A percentile compares a stretch with the other conserved stretches of the same genome.
phyloP scores from a whole-genome alignment of 35 echinoderm and acorn worm genomes.

The Anneissia japonica region DNA sequence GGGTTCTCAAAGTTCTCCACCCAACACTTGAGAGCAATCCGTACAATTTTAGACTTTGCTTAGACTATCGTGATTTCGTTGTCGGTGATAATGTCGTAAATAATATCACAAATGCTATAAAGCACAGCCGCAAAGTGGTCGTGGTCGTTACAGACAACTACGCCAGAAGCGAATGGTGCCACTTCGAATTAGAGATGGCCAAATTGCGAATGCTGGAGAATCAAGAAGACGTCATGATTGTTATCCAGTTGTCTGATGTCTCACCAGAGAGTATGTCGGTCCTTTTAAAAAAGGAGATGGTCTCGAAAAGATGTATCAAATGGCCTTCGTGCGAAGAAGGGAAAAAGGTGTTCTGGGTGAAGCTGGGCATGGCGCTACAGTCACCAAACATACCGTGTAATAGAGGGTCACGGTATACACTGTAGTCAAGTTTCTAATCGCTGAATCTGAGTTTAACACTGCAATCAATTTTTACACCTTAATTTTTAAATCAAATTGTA shows the following conservation, averaged over 20 bases:
- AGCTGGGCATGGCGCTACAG: not conserved
- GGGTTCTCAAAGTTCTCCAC: slow-evolving; percentile 23
- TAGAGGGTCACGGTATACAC: too few relatives aligned
- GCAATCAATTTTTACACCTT: too few relatives aligned
- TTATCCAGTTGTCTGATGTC: not conserved
- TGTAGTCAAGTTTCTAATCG: too few relatives aligned
- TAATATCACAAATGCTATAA: slow-evolving; percentile 49
- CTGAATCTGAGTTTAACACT: too few relatives aligned
- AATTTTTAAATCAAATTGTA: too few relatives aligned
- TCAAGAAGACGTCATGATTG: not conserved
- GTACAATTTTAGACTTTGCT: slow-evolving; percentile 4
- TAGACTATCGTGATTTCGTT: slow-evolving; percentile 54
- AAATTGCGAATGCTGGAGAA: not conserved
- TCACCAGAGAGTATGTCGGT: not conserved
- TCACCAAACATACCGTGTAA: not conserved
- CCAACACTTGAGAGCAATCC: slow-evolving; percentile 28
- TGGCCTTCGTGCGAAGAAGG: not conserved
- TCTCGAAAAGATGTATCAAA: not conserved
- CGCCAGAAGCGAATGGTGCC: slow-evolving; percentile 58
- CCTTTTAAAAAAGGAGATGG: not conserved
- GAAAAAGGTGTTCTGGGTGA: not conserved
- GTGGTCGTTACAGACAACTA: slow-evolving; percentile 49
- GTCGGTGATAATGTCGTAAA: slow-evolving; percentile 41
- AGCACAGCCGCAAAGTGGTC: slow-evolving; percentile 34
- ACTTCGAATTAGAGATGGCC: slow-evolving; percentile 53